These are phyloP conservation scores for Tenthredo mesomela DNA, from an alignment of 2,888 invertebrate species.

Conservation along the genomic window DNA sequence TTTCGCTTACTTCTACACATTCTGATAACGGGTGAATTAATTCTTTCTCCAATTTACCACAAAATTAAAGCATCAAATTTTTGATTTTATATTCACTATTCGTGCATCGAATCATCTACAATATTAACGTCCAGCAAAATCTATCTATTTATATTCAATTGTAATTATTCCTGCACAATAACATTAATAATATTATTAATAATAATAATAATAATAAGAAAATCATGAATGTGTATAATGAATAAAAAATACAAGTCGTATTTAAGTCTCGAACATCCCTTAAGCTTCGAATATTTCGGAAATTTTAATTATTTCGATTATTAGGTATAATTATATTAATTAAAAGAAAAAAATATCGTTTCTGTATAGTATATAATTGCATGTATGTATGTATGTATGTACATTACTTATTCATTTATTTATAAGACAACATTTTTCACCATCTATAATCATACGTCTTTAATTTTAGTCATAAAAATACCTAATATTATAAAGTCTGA, in stretches of 20 bases:
- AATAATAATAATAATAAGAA: not conserved
- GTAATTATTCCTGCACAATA: conserved; percentile 7
- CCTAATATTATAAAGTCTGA: conserved; percentile 67
- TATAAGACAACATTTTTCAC: not conserved
- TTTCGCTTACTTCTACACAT: not conserved
- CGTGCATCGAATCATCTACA: not conserved
- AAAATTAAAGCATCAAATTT: not conserved
- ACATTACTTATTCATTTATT: conserved; percentile 16
- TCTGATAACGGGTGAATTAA: not conserved
- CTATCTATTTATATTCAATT: conserved; percentile 19
- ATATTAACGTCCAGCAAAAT: not conserved
- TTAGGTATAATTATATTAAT: not conserved
- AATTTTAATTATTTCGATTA: not conserved
- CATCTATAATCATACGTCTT: not conserved
- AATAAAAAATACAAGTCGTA: not conserved
- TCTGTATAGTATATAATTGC: not conserved
- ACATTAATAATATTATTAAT: not conserved
- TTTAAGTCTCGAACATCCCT: not conserved
- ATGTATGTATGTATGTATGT: conserved; percentile 5
- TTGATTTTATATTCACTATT: not conserved
- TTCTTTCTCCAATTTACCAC: not conserved
- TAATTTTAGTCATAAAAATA: not conserved
- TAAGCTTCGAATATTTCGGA: not conserved
- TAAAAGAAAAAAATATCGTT: not conserved
- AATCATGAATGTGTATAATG: conserved; percentile 1